Base-by-base conservation (phyloP, 2,888 invertebrate genomes). In the Nemotelus pantherinus region DNA sequence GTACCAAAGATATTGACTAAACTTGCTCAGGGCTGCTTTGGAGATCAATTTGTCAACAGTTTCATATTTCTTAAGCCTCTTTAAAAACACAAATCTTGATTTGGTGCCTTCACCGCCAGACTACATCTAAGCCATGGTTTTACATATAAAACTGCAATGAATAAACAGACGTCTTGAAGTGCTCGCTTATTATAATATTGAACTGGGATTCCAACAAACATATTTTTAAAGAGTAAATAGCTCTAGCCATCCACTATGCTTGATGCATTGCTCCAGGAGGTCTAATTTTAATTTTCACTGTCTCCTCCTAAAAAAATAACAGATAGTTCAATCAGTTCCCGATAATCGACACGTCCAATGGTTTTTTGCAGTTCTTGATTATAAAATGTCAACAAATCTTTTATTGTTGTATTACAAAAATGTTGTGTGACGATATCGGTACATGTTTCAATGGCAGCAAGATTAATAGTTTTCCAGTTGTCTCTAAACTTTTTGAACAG, bases 51-150 rank as follows among this genome's bases (percentile, higher is more conserved):
- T 50, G 53, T 50, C 9, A 50, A 50, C 53, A 50, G 53, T 50
- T 50, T 50, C 7, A 58, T 58, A 58, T 58, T 58, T 25, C 58
- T 58, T 58, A 58, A 58, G 58, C 58, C 58, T 58, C 58, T 58
- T 58, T 58, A 58, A 58, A 7, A 58, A 25, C 58, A 58, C 58
- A n/a, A 58, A 58, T 58, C 58, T 58, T 58, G 58, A 58, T 58
- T 58, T 58, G 58, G 58, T 58, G 53, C 53, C 58, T 58, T 7
- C 4, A 58, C 53, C 25, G 58, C 53, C 53, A 58, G 58, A 58
- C 58, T 58, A 58, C 7, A 58, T 58, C 6, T n/a, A 58, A 58
- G 58, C 58, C 58, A 58, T 58, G 58, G 58, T 5, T 58, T 58
- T n/a, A 58, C 58, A 58, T 58, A 58, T 58, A 58, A 4, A 58